Evolutionary conservation across 2,113 vertebrate genomes (phyloP), one percentile per base, ranked within the genome.

Genomic region (Scolopax mira): DNA sequence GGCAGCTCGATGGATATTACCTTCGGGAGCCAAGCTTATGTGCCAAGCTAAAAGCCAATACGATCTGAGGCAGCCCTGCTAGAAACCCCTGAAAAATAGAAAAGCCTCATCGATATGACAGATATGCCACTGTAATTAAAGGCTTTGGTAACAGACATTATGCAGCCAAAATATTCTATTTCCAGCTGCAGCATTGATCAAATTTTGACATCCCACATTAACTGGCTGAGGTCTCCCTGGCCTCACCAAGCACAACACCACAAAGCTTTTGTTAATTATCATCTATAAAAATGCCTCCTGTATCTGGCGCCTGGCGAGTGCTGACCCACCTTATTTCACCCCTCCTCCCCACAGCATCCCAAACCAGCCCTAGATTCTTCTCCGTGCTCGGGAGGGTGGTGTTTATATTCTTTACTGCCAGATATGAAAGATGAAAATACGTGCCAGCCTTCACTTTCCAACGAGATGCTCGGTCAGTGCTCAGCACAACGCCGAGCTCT

Each of bases 101-200:
- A 92, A 80, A 33, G 31, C 46, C 72, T 79, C 61, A 52, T 84
- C 22, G n/a, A 87, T 28, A 19, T 55, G 64, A 79, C 95, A 86
- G 92, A 92, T 65, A 58, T 24, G 61, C 62, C 67, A 69, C 51
- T 61, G n/a, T 41, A 93, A 97, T 57, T 82, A 83, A 88, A 72
- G 52, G 23, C 81, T 69, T 81, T 37, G 37, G 84, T 61, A 92
- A 89, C 48, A 89, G 86, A 46, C 44, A 31, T 69, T 60, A 21
- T 22, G 30, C 81, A 93, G 62, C 91, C 64, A 88, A 97, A 92
- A 88, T 51, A 61, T 44, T 93, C 85, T 85, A 85, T 90, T 96
- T 94, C 22, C n/a, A 58, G 88, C 57, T 70, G 84, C 93, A 90
- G 83, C 89, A 83, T 31, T 69, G 65, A 93, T 88, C 93, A 88